Percentiles rank a stretch among this genome's conserved stretches.
Conservation (phyloP, 92 coral and sea anemone species). For the Montipora capitata region DNA sequence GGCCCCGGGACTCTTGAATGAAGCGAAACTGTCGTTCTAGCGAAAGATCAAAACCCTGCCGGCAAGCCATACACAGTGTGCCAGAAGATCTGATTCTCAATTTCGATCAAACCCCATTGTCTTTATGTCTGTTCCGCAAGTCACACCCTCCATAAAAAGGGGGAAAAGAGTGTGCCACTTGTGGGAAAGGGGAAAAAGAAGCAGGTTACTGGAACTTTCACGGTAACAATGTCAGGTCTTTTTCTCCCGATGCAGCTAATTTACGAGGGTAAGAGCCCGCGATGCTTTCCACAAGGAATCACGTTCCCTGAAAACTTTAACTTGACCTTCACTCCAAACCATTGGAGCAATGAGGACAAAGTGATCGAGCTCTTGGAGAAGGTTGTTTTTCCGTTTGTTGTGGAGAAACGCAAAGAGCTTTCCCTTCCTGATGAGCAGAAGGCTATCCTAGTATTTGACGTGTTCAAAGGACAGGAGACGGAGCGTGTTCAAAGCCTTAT, state of each 20-base stretch:
- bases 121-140: background rate
- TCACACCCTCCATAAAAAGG: slow-evolving; percentile 1
- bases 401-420: slow-evolving; percentile 58
- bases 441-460: slow-evolving; percentile 50
- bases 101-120: slow-evolving; percentile 58
- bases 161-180: slow-evolving; percentile 35
- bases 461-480: slow-evolving; percentile 57
- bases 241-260: slow-evolving; percentile 66
- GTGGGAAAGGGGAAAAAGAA: slow-evolving; percentile 57
- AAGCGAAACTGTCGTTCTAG: slow-evolving; percentile 46
- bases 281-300: slow-evolving; percentile 65
- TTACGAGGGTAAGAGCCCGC: too few species aligned
- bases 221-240: slow-evolving; percentile 50
- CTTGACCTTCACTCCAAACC: slow-evolving; percentile 41
- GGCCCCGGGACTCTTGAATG: slow-evolving; percentile 48
- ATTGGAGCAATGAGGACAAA: slow-evolving; percentile 66
- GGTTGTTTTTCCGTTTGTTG: slow-evolving; percentile 54
- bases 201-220: slow-evolving; percentile 49
- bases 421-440: slow-evolving; percentile 52
- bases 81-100: slow-evolving; percentile 34
- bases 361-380: slow-evolving; percentile 57
- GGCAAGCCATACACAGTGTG: slow-evolving; percentile 31
- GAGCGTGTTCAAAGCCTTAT: slow-evolving; percentile 39
- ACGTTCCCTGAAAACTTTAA: background rate
- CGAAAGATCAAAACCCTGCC: slow-evolving; percentile 51